Evolutionary conservation across 2,797 vertebrate species (phyloP), one percentile per base, ranked within the genome.

Genomic region (Neosilurus mollespiculum): DNA sequence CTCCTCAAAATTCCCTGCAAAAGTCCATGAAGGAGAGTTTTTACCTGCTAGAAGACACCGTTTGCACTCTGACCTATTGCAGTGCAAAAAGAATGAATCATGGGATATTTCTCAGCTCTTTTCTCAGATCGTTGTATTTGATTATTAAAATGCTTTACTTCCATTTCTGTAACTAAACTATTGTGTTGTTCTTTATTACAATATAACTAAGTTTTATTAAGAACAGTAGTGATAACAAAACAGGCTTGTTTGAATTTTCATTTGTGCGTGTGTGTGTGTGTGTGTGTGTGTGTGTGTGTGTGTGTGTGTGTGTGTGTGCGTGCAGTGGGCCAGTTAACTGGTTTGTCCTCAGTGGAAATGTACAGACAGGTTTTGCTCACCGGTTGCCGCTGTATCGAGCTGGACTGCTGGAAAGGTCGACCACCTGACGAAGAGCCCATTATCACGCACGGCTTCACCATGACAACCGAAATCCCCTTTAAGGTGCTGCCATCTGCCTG

Each of bases 371-470:
- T 94, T 3, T 91, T 98, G 87, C 92, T 98, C 79, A 96, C 96
- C 1, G 97, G 97, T 66, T 98, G 97, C 76, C 96, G 97, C 91
- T 97, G 97, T 7, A 93, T 98, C 5, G 97, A 98, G 91, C 93
- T 98, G 87, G 97, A 97, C 85, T 97, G 96, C 89, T 98, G 97
- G 97, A 96, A 97, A 83, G 96, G 97, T 22, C 94, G 95, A 6
- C 94, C 93, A 0, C 94, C 92, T 0, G 96, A 98, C 1, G 97
- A 98, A 86, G 97, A 98, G 82, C 97, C 97, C 1, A 94, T 96
- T 91, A 98, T 98, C 90, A 98, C 97, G 0, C 97, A 98, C 0
- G 97, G 97, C 1, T 98, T 97, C 92, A 98, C 96, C 87, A 98
- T 98, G 96, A 97, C 96, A 81, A 98, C 96, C 0, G 96, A 98